Base-by-base conservation (phyloP, 2,797 vertebrate species). In the Tachyglossus aculeatus region DNA sequence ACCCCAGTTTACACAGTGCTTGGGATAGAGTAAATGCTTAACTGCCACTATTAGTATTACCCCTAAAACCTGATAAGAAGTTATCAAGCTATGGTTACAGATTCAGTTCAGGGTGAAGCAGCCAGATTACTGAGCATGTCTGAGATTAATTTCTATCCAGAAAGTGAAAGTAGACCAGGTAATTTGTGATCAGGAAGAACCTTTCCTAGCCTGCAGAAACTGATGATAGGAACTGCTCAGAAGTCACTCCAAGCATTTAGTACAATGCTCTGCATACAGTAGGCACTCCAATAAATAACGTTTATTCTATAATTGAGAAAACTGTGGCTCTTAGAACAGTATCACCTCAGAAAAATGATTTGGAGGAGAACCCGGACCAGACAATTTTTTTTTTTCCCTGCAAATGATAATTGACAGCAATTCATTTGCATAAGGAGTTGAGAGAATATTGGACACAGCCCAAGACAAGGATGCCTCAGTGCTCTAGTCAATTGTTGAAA, bases 31-130 rank as follows among this genome's bases (percentile, higher is more conserved):
- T n/a, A n/a, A n/a, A n/a, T n/a, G n/a, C n/a, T n/a, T n/a, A n/a
- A n/a, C n/a, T n/a, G n/a, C n/a, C n/a, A n/a, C n/a, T n/a, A n/a
- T n/a, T n/a, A n/a, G n/a, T n/a, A n/a, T n/a, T n/a, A n/a, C n/a
- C n/a, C n/a, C n/a, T n/a, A n/a, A n/a, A n/a, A n/a, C n/a, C n/a
- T n/a, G n/a, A n/a, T n/a, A n/a, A n/a, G n/a, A n/a, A n/a, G n/a
- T n/a, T n/a, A n/a, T n/a, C 24, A 82, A 84, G 73, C 7, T n/a
- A 70, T 51, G 31, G 50, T 63, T 81, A 53, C 61, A 85, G 66
- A 83, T 77, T 59, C 84, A 74, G 59, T 52, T 59, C 14, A 52
- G 31, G 7, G 18, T 21, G 25, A 68, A 62, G 37, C 40, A 82
- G 54, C 48, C 55, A 37, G 11, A 57, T 12, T 34, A 9, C 37